phyloP scores from a whole-genome alignment of 2,113 vertebrate genomes.

The Rafetus swinhoei region DNA sequence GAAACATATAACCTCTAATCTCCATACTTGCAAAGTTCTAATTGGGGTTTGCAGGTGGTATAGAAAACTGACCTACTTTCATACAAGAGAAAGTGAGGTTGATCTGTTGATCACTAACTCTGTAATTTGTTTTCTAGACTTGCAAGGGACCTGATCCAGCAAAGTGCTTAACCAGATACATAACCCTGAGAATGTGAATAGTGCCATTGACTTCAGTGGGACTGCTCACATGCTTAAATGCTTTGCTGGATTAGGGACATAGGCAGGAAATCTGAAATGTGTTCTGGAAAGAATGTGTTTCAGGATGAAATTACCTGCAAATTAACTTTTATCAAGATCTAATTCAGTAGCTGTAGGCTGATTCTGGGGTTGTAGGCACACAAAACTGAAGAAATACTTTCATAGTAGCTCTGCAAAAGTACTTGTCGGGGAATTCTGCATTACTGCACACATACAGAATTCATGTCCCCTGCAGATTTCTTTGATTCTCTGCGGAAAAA shows the following conservation, averaged over 20 bases:
- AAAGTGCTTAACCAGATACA: not conserved
- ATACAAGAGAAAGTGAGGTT: not conserved
- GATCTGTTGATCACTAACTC: not conserved
- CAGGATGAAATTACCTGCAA: not conserved
- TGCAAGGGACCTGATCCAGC: not conserved
- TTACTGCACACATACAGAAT: too few relatives aligned
- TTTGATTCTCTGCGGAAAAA: too few relatives aligned
- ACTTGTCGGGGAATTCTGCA: too few relatives aligned
- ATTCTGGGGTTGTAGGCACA: rapidly evolving
- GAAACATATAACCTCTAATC: constrained; percentile 4
- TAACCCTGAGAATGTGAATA: not conserved
- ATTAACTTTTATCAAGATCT: not conserved
- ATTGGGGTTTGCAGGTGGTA: not conserved
- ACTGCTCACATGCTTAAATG: not conserved
- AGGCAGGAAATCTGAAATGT: not conserved
- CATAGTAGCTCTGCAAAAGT: not conserved
- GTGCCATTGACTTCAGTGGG: not conserved
- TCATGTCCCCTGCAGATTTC: too few relatives aligned
- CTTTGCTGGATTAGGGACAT: not conserved
- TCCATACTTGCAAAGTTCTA: constrained; percentile 20
- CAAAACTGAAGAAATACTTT: not conserved
- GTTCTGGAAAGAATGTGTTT: not conserved
- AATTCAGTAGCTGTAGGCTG: not conserved
- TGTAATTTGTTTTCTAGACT: not conserved
- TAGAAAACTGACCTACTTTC: not conserved